Conservation (phyloP, 2,113 vertebrate genomes). For the Chloebia gouldiae region DNA sequence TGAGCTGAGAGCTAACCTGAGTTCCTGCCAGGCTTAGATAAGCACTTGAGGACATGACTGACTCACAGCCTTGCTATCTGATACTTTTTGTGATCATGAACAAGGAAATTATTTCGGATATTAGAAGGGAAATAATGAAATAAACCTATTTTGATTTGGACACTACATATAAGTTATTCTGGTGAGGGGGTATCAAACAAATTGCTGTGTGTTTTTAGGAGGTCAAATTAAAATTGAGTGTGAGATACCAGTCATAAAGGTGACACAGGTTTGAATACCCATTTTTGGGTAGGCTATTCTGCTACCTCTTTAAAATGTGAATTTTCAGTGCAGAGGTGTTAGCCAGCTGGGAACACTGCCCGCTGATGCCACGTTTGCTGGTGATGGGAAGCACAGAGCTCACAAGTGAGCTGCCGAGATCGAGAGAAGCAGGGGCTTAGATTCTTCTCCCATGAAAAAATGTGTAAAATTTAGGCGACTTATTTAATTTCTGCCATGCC, state of each 20-base stretch:
- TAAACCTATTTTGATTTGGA: background rate
- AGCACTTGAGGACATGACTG: background rate
- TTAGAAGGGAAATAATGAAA: background rate
- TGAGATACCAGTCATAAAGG: fast-evolving
- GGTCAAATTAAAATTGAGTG: background rate
- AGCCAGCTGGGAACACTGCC: background rate
- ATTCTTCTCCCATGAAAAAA: background rate
- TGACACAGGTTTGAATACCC: background rate
- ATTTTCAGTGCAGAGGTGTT: background rate
- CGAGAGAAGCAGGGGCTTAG: background rate
- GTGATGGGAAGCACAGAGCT: background rate
- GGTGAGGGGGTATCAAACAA: background rate
- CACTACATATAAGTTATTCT: background rate
- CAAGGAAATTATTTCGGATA: background rate
- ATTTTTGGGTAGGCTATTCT: background rate
- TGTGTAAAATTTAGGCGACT: conserved; percentile 4
- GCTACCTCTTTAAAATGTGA: background rate
- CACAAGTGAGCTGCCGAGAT: background rate
- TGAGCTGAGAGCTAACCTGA: no score
- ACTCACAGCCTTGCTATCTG: background rate
- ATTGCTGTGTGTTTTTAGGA: background rate
- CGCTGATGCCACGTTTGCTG: background rate
- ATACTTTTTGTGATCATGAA: background rate
- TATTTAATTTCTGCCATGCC: background rate
- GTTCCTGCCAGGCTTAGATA: background rate